phyloP scores from a whole-genome alignment of 2,113 vertebrate genomes.

The Coryphaenoides rupestris region DNA sequence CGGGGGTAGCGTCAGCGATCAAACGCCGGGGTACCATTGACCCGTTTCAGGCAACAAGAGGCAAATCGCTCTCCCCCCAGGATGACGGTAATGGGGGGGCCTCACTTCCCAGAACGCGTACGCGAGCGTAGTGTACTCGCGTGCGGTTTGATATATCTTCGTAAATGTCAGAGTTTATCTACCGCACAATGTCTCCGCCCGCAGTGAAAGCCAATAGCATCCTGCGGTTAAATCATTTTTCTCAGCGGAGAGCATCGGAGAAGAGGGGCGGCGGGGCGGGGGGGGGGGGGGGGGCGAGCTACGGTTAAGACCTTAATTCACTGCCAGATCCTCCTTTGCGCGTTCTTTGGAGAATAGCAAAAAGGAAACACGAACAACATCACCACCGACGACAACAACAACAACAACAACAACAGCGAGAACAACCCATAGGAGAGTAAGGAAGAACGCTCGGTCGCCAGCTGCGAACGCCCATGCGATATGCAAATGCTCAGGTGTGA shows the following conservation, averaged over 20 bases:
- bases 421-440: too few species aligned
- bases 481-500: too few species aligned
- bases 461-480: too few species aligned
- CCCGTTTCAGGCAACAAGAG: conserved; percentile 40
- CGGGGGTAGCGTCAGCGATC: conserved; percentile 11
- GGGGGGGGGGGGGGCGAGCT: conserved; percentile 27
- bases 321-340: conserved; percentile 25
- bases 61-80: conserved; percentile 32
- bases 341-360: conserved; percentile 17
- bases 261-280: too few species aligned
- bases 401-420: background rate
- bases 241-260: conserved; percentile 46
- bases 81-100: conserved; percentile 18
- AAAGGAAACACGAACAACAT: conserved; percentile 13
- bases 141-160: conserved; percentile 41
- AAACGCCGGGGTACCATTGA: conserved; percentile 49
- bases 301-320: conserved; percentile 48
- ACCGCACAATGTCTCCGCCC: conserved; percentile 30
- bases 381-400: conserved; percentile 10
- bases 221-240: conserved; percentile 56
- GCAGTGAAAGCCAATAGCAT: conserved; percentile 53
- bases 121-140: conserved; percentile 2
- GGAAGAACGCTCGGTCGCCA: too few species aligned
- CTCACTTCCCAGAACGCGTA: conserved; percentile 16
- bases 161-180: conserved; percentile 41